Evolutionary conservation across 2,113 vertebrate species (phyloP), one percentile per base, ranked within the genome.

Genomic region (Mobula birostris): DNA sequence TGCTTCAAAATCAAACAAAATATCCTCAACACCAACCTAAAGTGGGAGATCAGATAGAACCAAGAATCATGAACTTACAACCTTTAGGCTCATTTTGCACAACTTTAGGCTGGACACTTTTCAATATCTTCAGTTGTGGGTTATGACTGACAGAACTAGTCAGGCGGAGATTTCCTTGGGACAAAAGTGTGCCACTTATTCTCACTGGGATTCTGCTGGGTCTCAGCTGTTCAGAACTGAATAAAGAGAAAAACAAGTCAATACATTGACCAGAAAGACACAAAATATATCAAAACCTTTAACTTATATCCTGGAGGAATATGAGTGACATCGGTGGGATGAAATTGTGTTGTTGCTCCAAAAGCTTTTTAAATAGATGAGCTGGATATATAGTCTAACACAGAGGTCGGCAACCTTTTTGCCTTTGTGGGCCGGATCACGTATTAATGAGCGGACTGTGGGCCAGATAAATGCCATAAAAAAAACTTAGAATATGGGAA

Each of bases 131-230:
- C 91, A 93, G 36, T n/a, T 27, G 21, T 56, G 68, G 70, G 14
- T 74, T 56, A 24, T 27, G 21, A 76, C 11, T 74, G 91, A 11
- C 36, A 27, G 24, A 9, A 29, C 21, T 56, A 21, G 11, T 74
- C 21, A 74, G 91, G 32, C 21, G 40, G n/a, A 93, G 36, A 29
- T 93, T 93, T 93, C 68, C 36, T 6, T 93, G 91, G 32, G 91
- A 29, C 27, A 40, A 5, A 56, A 93, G 91, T 8, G 29, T 21
- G 27, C 29, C 32, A 56, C 70, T 29, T 56, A 56, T 93, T 93
- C 91, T 93, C 36, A 93, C 91, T 29, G 91, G 91, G 21, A 93
- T 93, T 56, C 91, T 48, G 76, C 91, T 93, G 68, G 70, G 91
- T 48, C 70, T 93, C 70, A 74, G 40, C 68, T 27, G 68, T 56